Percentiles rank a stretch among this genome's conserved stretches.
Conservation (phyloP, 2,113 vertebrate species). For the Crotalus horridus region DNA sequence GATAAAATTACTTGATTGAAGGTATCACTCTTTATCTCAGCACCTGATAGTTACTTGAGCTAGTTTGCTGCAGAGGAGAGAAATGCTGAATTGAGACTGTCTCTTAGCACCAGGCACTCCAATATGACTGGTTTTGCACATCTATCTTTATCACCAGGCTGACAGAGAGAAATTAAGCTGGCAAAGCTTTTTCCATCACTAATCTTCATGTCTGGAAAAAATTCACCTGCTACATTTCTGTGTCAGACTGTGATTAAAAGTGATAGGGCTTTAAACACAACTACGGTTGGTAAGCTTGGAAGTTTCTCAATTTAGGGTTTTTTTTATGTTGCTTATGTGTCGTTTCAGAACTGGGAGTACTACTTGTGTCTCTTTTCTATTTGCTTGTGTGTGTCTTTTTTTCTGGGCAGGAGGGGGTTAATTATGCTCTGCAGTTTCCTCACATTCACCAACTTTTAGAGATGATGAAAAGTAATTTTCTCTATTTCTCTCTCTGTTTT, state of each 20-base stretch:
- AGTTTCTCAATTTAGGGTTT: not conserved
- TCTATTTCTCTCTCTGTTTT: not conserved
- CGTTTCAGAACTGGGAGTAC: not conserved
- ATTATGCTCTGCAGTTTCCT: no score
- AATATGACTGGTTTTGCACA: not conserved
- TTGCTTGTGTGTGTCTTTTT: conserved; percentile 8
- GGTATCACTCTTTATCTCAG: not conserved
- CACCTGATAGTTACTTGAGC: not conserved
- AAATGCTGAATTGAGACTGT: no score
- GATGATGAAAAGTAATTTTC: not conserved
- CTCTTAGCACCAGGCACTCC: no score
- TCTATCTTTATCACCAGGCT: not conserved
- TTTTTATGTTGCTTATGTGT: not conserved
- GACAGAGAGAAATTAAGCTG: not conserved
- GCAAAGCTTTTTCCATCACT: not conserved
- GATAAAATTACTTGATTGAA: not conserved
- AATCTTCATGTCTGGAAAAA: not conserved
- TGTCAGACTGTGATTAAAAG: not conserved
- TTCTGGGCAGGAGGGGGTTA: not conserved
- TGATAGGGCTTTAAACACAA: not conserved
- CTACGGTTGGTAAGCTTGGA: not conserved
- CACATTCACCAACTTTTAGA: not conserved
- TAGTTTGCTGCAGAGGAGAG: not conserved
- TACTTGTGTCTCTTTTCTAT: not conserved
- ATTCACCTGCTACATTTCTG: not conserved